A percentile compares a stretch with the other conserved stretches of the same genome.
Conservation (phyloP, 1,140 invertebrate genomes). For the Sminthurides bifidus region DNA sequence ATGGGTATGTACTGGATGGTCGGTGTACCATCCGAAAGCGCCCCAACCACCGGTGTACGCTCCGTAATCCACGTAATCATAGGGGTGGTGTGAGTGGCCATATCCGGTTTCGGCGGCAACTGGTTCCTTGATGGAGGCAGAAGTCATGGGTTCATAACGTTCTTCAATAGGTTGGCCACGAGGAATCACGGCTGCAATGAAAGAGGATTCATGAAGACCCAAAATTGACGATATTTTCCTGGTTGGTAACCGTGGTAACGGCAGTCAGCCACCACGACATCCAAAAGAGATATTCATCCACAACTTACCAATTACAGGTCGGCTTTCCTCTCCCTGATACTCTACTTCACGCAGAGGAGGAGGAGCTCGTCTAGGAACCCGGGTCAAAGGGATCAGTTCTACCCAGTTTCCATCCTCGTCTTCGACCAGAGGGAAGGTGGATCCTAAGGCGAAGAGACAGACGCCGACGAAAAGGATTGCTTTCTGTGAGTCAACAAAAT, state of each 20-base stretch:
- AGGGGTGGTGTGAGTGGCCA: slow-evolving; percentile 13
- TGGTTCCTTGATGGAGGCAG: slow-evolving; percentile 12
- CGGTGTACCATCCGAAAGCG: slow-evolving; percentile 33
- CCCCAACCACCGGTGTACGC: slow-evolving; percentile 35
- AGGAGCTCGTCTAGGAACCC: slow-evolving; percentile 6
- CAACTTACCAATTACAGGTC: not conserved
- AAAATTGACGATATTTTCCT: not conserved
- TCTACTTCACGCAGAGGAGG: not conserved
- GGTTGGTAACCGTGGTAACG: not conserved
- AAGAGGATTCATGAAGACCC: not conserved
- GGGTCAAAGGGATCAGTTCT: slow-evolving; percentile 13
- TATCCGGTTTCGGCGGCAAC: slow-evolving; percentile 15
- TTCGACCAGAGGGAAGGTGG: slow-evolving; percentile 3
- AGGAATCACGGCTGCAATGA: slow-evolving; percentile 3
- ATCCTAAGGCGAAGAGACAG: slow-evolving; percentile 5
- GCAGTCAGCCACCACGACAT: not conserved
- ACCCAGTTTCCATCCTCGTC: slow-evolving; percentile 9
- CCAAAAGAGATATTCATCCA: slow-evolving; percentile 8
- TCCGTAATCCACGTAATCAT: slow-evolving; percentile 35
- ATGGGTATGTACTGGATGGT: slow-evolving; percentile 21
- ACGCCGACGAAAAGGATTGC: not conserved
- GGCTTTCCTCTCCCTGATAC: not conserved
- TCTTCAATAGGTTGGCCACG: not conserved
- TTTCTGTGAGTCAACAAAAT: not conserved
- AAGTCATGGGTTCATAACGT: not conserved